Evolutionary conservation across 2,113 vertebrate genomes (phyloP).

Genomic region (Spheniscus mendiculus): DNA sequence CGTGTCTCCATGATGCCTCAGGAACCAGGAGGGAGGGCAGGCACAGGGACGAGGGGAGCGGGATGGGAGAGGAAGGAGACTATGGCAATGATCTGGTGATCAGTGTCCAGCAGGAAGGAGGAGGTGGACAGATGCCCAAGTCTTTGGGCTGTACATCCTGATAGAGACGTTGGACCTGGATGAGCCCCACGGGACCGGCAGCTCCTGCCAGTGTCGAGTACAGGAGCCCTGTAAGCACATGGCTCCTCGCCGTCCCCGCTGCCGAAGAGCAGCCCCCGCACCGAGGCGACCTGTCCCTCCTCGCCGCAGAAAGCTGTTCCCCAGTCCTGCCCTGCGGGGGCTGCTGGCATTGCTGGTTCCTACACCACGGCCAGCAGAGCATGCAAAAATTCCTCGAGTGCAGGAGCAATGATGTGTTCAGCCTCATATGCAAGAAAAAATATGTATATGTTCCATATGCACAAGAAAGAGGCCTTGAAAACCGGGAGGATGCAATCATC

Average conservation of each 20-base stretch:
- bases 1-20: neutral
- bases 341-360: neutral
- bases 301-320: rapidly evolving
- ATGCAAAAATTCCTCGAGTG: neutral
- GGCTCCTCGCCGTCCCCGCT: rapidly evolving
- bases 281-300: neutral
- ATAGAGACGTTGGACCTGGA: neutral
- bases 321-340: neutral
- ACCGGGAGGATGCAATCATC: neutral
- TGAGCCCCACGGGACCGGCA: neutral
- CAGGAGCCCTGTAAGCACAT: neutral
- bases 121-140: neutral
- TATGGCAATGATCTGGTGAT: neutral
- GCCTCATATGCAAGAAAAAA: neutral
- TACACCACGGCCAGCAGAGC: neutral
- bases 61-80: neutral
- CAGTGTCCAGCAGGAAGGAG: neutral
- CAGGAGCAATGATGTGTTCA: neutral
- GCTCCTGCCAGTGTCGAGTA: neutral
- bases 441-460: neutral
- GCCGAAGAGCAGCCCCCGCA: neutral
- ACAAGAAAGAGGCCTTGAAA: constrained; percentile 8
- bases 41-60: rapidly evolving
- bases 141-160: neutral
- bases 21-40: neutral